Evolutionary conservation across 2,797 vertebrate genomes (phyloP), one percentile per base, ranked within the genome.

Genomic region (Sebastiscus albofasciatus): DNA sequence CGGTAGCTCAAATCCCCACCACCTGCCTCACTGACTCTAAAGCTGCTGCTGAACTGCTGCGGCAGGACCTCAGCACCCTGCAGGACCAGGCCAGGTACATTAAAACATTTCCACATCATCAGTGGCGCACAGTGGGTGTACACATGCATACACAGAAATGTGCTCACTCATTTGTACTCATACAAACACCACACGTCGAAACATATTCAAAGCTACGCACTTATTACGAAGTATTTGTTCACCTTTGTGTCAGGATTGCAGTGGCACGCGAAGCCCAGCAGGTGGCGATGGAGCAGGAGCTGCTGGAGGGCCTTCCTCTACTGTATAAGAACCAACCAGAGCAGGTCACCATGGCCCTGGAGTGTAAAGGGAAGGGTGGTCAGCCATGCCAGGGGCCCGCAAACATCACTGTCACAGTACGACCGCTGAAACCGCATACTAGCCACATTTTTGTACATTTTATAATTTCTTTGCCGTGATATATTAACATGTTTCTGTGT

Each of bases 241-340:
- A 18, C 55, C 16, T 67, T 65, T 26, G 1, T 83, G 12, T 68
- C 92, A 99, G 99, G 93, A 92, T 95, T 89, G 97, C 99, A 79
- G 97, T 97, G n/a, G 90, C 97, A 73, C 94, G 97, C 49, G 98
- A 99, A 87, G 97, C 96, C 55, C 97, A 99, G 87, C 98, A 99
- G 75, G 97, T 98, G 87, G 98, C 96, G 16, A 93, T 99, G 87
- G 97, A 98, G 68, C 95, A 92, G 75, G 98, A 99, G 86, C 94
- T 99, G 54, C 55, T 99, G 86, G 98, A 99, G 72, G 94, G 92
- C 0, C 90, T 99, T 62, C 98, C 98, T 13, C 96, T 97, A 58
- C 95, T 99, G 12, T 99, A 98, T 4, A 90, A 96, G 82, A 99
- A 99, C 90, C 93, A 96, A 61, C 97, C 98, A 72, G 98, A 99